phyloP scores from a whole-genome alignment of 2,888 invertebrate genomes.

The Hemaris fuciformis region DNA sequence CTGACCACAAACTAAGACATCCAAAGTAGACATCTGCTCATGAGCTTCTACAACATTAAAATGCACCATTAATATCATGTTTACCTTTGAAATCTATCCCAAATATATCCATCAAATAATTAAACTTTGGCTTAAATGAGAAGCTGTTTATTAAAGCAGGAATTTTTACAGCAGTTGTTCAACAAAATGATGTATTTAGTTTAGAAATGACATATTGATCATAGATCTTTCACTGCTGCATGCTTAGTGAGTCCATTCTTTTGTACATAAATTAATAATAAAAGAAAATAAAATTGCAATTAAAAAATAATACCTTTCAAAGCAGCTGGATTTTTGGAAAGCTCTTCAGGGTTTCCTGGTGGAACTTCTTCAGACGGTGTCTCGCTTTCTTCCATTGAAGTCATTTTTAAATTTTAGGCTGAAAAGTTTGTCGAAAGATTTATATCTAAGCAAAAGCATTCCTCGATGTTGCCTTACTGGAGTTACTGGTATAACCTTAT shows the following conservation, averaged over 20 bases:
- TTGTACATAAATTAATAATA: too few relatives aligned
- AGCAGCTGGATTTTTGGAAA: constrained; percentile 83
- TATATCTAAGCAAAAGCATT: not conserved
- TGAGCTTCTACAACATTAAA: constrained; percentile 83
- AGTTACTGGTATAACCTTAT: constrained; percentile 31
- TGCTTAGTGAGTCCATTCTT: too few relatives aligned
- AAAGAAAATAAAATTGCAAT: not conserved
- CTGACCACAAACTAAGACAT: constrained; percentile 91
- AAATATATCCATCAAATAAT: constrained; percentile 1
- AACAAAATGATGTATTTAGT: too few relatives aligned
- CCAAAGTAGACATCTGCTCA: constrained; percentile 87
- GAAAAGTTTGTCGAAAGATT: not conserved
- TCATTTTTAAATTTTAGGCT: constrained; percentile 45
- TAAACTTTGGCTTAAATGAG: too few relatives aligned
- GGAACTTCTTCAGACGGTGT: constrained; percentile 59
- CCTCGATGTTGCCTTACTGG: not conserved
- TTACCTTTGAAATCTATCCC: too few relatives aligned
- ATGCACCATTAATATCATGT: too few relatives aligned
- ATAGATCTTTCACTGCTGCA: too few relatives aligned
- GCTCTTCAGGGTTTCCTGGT: constrained; percentile 81
- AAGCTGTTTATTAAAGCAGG: too few relatives aligned
- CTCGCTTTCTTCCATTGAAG: constrained; percentile 67
- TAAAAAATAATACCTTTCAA: constrained; percentile 77
- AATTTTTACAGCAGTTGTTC: too few relatives aligned
- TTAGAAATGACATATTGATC: too few relatives aligned